Evolutionary conservation across 1,140 invertebrate genomes (phyloP), one percentile per base, ranked within the genome.

Genomic region (Platyscapa corneri): DNA sequence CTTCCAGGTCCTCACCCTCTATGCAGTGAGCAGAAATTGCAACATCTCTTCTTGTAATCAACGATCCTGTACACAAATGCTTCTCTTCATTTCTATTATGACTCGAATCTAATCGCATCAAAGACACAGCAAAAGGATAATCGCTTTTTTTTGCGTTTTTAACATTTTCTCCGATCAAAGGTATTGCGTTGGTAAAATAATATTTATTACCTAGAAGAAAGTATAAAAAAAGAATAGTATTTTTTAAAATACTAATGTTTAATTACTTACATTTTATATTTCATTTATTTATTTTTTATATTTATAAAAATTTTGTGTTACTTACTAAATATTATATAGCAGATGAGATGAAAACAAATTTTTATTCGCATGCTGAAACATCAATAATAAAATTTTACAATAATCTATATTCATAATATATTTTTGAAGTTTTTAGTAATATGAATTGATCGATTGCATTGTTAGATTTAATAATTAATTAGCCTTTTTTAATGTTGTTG

Each of bases 91-190:
- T 10, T 39, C 20, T 1, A 37, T 37, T 1, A 37, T 37, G 32
- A n/a, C 10, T 74, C 27, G 5, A 8, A 27, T 74, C 6, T 14
- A 42, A 6, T 18, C 30, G 37, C 23, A 42, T 16, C 23, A 74
- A n/a, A 42, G 70, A 74, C n/a, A 74, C 70, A 42, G 42, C n/a
- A 32, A n/a, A 74, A 8, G 70, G 70, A 74, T 42, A 74, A n/a
- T 74, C 70, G 42, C 27, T 42, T 74, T 42, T 18, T n/a, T 6
- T 42, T 42, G 70, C 39, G n/a, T 27, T 74, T n/a, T 6, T 42
- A 74, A 74, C 27, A 74, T 74, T 74, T 2, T 27, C 0, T n/a
- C 70, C 70, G 20, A 74, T 42, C 6, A 74, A 20, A 6, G 67
- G 65, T 30, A 34, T 34, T 23, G 67, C 23, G 3, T 1, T 42